These are phyloP conservation scores for Microcebus murinus DNA, from an alignment of 2,113 vertebrate species.

Conservation along the genomic window DNA sequence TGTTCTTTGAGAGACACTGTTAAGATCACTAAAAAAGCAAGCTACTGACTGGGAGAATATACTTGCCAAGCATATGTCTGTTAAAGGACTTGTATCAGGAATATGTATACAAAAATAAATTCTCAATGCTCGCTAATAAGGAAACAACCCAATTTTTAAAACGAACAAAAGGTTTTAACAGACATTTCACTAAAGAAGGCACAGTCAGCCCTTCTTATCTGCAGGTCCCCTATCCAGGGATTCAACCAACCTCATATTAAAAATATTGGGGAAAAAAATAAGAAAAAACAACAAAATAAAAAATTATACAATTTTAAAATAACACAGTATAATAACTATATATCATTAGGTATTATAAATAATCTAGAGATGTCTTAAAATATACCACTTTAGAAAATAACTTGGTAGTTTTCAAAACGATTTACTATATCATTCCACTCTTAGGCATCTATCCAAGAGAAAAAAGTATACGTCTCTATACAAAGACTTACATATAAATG, in stretches of 20 bases:
- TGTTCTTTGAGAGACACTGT: background rate
- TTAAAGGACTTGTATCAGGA: background rate
- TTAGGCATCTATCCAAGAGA: background rate
- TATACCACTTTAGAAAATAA: background rate
- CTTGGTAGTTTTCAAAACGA: background rate
- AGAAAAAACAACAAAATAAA: background rate
- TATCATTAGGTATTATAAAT: background rate
- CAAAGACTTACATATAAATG: background rate
- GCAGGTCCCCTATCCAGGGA: background rate
- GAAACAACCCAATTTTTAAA: background rate
- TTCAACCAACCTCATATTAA: background rate
- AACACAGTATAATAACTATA: background rate
- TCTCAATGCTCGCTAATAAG: background rate
- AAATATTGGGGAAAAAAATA: background rate
- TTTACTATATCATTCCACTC: background rate
- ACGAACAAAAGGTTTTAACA: background rate
- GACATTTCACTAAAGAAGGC: background rate
- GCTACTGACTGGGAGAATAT: background rate
- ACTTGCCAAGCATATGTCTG: background rate
- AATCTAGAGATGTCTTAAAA: background rate
- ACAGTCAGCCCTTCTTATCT: background rate
- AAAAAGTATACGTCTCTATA: background rate
- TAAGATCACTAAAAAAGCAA: background rate
- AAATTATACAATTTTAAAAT: background rate
- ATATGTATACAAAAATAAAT: background rate